Evolutionary conservation across 2,113 vertebrate genomes (phyloP).

Genomic region (Amphiprion ocellaris): DNA sequence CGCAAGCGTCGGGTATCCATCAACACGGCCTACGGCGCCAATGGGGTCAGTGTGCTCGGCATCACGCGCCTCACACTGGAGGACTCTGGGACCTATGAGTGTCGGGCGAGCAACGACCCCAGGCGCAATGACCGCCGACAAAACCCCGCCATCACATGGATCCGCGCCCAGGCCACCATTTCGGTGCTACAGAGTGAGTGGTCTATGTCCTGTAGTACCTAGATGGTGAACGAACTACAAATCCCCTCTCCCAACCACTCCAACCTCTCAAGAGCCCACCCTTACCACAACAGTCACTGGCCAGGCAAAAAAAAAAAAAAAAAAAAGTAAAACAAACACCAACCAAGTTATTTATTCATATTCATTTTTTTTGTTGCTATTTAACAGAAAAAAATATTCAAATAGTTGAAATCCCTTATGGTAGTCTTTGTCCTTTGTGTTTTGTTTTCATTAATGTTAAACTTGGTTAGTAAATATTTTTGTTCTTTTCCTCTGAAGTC

Average conservation of each 20-base stretch:
- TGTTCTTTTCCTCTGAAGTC: conserved; percentile 1
- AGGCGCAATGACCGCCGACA: conserved; percentile 97
- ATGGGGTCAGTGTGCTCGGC: conserved; percentile 97
- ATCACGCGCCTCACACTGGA: conserved; percentile 95
- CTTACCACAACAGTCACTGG: conserved; percentile 34
- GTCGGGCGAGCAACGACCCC: conserved; percentile 99
- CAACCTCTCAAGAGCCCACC: conserved; percentile 29
- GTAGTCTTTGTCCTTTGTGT: conserved; percentile 48
- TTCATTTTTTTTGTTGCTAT: not conserved
- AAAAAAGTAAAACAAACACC: conserved; percentile 48
- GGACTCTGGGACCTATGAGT: conserved; percentile 99
- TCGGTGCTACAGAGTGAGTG: conserved; percentile 99
- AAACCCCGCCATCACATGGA: conserved; percentile 98
- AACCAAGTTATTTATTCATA: conserved; percentile 37
- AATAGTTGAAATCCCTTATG: conserved; percentile 6
- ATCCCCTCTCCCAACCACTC: conserved; percentile 72
- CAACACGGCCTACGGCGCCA: conserved; percentile 95
- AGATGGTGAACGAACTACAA: conserved; percentile 87
- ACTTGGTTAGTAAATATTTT: conserved; percentile 24
- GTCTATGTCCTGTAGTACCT: conserved; percentile 90
- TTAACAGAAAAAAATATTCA: not conserved
- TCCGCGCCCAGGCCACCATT: conserved; percentile 99
- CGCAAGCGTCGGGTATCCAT: conserved; percentile 96
- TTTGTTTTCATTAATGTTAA: conserved; percentile 56
- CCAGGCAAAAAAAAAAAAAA: conserved; percentile 47